phyloP scores from a whole-genome alignment of 2,888 invertebrate species.

The Clepsis dumicolana region DNA sequence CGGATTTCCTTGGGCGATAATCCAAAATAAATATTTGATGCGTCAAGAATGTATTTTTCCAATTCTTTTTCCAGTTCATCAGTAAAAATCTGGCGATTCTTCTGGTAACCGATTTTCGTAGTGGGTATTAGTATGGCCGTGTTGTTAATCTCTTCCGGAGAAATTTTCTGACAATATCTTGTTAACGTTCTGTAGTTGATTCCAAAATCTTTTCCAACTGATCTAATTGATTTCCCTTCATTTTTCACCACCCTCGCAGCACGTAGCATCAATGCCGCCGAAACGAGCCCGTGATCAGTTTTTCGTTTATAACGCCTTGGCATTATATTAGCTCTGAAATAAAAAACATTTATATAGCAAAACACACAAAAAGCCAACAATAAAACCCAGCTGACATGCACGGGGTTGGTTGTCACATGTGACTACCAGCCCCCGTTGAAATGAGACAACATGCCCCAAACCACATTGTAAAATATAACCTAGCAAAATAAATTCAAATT shows the following conservation, averaged over 20 bases:
- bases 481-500: constrained; percentile 20
- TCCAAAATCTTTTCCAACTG: constrained; percentile 41
- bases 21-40: constrained; percentile 42
- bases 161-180: constrained; percentile 45
- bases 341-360: constrained; percentile 15
- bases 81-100: constrained; percentile 41
- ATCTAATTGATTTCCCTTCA: constrained; percentile 42
- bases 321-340: constrained; percentile 26
- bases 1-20: constrained; percentile 37
- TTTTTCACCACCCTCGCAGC: constrained; percentile 43
- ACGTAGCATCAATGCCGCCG: constrained; percentile 40
- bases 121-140: constrained; percentile 40
- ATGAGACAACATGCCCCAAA: constrained; percentile 19
- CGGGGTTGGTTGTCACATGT: constrained; percentile 1
- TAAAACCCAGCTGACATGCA: constrained; percentile 1
- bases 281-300: constrained; percentile 39
- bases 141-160: constrained; percentile 42
- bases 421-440: constrained; percentile 1
- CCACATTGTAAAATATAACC: constrained; percentile 22
- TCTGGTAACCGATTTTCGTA: constrained; percentile 42
- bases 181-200: constrained; percentile 45
- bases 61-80: constrained; percentile 44
- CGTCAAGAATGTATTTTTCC: constrained; percentile 45
- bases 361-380: neutral
- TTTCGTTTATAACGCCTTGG: constrained; percentile 15